These are phyloP conservation scores for Leptinotarsa juncta DNA, from an alignment of 2,888 invertebrate genomes.

Conservation along the genomic window DNA sequence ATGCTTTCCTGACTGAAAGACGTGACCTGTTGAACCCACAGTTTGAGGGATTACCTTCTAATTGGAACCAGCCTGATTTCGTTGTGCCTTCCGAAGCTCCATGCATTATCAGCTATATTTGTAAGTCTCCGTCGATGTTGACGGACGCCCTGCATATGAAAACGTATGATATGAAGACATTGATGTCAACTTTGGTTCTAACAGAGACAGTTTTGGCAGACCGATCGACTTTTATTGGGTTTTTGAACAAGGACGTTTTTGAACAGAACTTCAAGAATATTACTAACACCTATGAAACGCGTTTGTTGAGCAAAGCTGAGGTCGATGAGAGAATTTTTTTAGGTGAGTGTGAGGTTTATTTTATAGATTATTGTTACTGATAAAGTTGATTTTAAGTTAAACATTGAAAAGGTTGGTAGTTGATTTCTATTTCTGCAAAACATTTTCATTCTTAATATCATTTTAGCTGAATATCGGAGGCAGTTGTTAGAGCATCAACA, in stretches of 20 bases:
- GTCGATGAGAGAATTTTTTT: conserved; percentile 97
- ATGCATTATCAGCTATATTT: conserved; percentile 75
- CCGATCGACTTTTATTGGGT: conserved; percentile 75
- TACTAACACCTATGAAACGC: conserved; percentile 89
- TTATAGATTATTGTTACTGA: conserved; percentile 25
- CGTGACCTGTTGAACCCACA: conserved; percentile 87
- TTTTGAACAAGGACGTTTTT: conserved; percentile 84
- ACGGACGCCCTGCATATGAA: conserved; percentile 92
- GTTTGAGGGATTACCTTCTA: conserved; percentile 81
- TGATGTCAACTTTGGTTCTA: conserved; percentile 81
- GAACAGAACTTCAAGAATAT: conserved; percentile 88
- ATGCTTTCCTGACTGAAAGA: conserved; percentile 84
- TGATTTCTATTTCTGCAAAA: conserved; percentile 23
- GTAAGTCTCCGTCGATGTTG: conserved; percentile 71
- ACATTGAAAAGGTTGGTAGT: background rate
- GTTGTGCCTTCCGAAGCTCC: conserved; percentile 75
- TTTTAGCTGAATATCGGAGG: conserved; percentile 56
- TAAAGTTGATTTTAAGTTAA: too few relatives aligned
- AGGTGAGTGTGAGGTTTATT: conserved; percentile 68
- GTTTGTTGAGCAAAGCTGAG: conserved; percentile 90
- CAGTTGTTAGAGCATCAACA: conserved; percentile 52
- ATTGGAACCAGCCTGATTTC: conserved; percentile 72
- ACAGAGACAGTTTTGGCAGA: conserved; percentile 82
- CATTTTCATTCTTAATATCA: too few relatives aligned
- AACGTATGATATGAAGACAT: conserved; percentile 85